Evolutionary conservation across 2,888 invertebrate species (phyloP).

Genomic region (Notocelia uddmanniana): DNA sequence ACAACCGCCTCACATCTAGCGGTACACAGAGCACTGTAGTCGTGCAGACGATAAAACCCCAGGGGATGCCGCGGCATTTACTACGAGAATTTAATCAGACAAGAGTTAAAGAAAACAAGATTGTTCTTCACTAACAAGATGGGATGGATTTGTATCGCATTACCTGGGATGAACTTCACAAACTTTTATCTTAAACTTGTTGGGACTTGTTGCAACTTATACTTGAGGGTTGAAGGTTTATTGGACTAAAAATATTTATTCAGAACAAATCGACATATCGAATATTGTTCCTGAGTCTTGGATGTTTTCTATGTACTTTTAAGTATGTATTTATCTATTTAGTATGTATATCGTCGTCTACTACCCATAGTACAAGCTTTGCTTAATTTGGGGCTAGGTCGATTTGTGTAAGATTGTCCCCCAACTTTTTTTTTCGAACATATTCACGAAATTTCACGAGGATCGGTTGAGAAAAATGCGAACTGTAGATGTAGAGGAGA

Average conservation of each 20-base stretch:
- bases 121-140: conserved; percentile 18
- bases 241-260: not conserved
- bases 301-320: too few relatives aligned
- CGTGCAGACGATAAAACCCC: conserved; percentile 18
- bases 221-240: not conserved
- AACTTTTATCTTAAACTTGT: conserved; percentile 5
- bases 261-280: not conserved
- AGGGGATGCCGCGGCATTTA: conserved; percentile 14
- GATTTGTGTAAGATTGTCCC: too few relatives aligned
- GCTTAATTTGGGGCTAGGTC: too few relatives aligned
- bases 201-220: not conserved
- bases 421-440: too few relatives aligned
- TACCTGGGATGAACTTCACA: not conserved
- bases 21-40: not conserved
- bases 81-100: conserved; percentile 35
- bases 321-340: too few relatives aligned
- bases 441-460: too few relatives aligned
- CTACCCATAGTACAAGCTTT: too few relatives aligned
- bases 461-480: too few relatives aligned
- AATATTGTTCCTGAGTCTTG: too few relatives aligned
- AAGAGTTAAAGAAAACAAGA: conserved; percentile 24
- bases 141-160: conserved; percentile 5
- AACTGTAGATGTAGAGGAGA: too few relatives aligned
- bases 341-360: too few relatives aligned
- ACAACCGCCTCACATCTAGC: not conserved